Evolutionary conservation across 2,113 vertebrate species (phyloP), one percentile per base, ranked within the genome.

Genomic region (Etheostoma spectabile): DNA sequence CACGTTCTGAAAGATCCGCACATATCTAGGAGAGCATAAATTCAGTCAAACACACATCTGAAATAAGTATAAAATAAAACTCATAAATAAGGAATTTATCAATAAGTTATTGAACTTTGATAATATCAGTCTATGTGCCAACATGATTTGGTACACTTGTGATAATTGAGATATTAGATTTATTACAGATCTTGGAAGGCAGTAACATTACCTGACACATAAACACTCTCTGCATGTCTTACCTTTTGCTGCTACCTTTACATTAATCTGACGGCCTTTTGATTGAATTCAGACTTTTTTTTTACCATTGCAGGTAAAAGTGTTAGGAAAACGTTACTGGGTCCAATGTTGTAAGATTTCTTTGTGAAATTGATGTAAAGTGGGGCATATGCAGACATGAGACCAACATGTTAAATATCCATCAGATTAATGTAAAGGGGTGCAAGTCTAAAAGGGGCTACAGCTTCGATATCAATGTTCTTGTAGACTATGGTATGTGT

Each of bases 1-100:
- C 73, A 99, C 97, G 78, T 99, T 99, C 94, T 99, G 98, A 94
- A 99, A 99, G 84, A 99, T 97, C 79, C 97, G 95, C 80, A 98
- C 93, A 83, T 99, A 99, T 91, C 98, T 99, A 88, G 11, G 59
- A 70, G 77, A 83, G 52, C 6, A 73, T 70, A 74, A 70, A 55
- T 1, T n/a, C 5, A 38, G 69, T 15, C 12, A 60, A 62, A 42
- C 30, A 71, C 12, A 61, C 15, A 49, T 8, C 10, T n/a, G 11
- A 63, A 15, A 59, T 11, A n/a, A 10, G 2, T 16, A 33, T 46
- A 72, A 3, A 15, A 38, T 52, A 42, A 19, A 69, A 42, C 6
- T 8, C 1, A n/a, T 48, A 15, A 5, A n/a, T 7, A 22, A 14
- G 19, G 0, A 74, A 22, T 61, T 11, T 22, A 49, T 42, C 35